Evolutionary conservation across 2,797 vertebrate genomes (phyloP).

Genomic region (Microcaecilia unicolor): DNA sequence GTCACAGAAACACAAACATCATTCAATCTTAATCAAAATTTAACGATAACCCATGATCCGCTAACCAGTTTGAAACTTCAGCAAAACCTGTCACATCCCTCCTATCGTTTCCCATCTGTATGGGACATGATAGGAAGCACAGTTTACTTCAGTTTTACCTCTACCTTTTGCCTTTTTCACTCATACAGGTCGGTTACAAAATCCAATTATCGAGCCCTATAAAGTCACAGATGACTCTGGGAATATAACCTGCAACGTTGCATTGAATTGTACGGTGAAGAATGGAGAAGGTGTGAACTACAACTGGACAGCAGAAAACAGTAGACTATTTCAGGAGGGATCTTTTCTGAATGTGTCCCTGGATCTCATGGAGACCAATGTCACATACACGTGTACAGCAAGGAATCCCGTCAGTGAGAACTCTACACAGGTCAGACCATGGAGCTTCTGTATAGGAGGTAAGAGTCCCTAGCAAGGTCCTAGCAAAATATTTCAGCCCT

Average conservation of each 20-base stretch:
- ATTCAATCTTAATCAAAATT: too few relatives aligned
- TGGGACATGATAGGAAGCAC: too few relatives aligned
- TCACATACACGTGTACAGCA: slow-evolving; percentile 19
- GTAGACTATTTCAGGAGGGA: too few relatives aligned
- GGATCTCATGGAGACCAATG: background rate
- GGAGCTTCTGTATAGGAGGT: slow-evolving; percentile 7
- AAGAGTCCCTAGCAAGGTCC: too few relatives aligned
- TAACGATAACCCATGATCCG: too few relatives aligned
- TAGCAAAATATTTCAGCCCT: too few relatives aligned
- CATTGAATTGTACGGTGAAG: slow-evolving; percentile 15
- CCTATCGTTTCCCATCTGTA: too few relatives aligned
- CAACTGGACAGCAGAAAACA: background rate
- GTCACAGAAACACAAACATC: too few relatives aligned
- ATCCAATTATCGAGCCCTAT: background rate
- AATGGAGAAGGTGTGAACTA: background rate
- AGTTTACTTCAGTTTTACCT: too few relatives aligned
- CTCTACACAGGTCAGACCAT: slow-evolving; percentile 3
- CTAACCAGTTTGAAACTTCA: too few relatives aligned
- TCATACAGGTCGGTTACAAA: slow-evolving; percentile 8
- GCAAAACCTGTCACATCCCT: too few relatives aligned
- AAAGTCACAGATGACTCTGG: background rate
- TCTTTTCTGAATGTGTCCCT: background rate
- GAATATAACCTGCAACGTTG: slow-evolving; percentile 17
- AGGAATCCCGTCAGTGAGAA: slow-evolving; percentile 6
- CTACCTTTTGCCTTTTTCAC: background rate